A percentile compares a stretch with the other conserved stretches of the same genome.
Conservation (phyloP, 2,113 vertebrate genomes). For the Podarcis raffonei region DNA sequence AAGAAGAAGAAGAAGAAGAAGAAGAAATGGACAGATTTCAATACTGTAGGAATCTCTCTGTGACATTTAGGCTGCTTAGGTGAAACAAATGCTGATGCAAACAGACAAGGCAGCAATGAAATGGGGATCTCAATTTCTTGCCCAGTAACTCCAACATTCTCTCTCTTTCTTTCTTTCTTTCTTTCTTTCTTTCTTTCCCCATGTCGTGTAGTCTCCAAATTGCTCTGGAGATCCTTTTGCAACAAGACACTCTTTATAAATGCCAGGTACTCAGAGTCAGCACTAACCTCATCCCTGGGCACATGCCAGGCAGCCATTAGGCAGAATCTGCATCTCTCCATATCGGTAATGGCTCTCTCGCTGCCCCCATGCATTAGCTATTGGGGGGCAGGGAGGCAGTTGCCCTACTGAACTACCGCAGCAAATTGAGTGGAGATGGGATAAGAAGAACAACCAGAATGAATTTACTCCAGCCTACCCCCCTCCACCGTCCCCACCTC, state of each 20-base stretch:
- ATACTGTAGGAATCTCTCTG: neutral
- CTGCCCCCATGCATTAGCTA: neutral
- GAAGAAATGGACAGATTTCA: neutral
- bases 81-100: conserved; percentile 5
- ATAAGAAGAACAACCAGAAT: conserved; percentile 16
- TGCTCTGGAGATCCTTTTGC: conserved; percentile 34
- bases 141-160: conserved; percentile 5
- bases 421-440: neutral
- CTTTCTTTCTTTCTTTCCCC: neutral
- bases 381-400: neutral
- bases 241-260: conserved; percentile 27
- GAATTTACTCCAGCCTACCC: neutral
- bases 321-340: neutral
- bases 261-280: conserved; percentile 33
- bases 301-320: conserved; percentile 22
- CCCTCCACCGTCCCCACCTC: neutral
- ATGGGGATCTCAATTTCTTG: conserved; percentile 21
- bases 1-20: too few species aligned
- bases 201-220: neutral
- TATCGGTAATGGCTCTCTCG: neutral
- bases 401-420: neutral
- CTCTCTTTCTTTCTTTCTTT: neutral
- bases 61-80: conserved; percentile 11
- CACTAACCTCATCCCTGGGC: conserved; percentile 19
- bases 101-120: neutral